Percentiles rank a stretch among this genome's conserved stretches.
Evolutionary conservation across 1,140 invertebrate species (phyloP).

Genomic region (Mactra quadrangularis): DNA sequence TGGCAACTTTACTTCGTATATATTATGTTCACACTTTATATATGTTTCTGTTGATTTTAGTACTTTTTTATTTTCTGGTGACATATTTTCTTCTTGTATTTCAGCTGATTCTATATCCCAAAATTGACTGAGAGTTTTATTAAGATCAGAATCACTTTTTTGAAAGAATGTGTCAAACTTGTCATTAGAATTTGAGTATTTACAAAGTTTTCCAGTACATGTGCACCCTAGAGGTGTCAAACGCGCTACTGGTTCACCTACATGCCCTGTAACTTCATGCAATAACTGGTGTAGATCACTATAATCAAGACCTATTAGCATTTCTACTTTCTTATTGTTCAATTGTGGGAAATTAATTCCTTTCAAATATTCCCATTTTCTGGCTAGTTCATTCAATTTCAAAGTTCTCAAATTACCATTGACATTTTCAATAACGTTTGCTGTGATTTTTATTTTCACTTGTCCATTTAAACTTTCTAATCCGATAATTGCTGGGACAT

Average conservation of each 20-base stretch:
- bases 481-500: slow-evolving; percentile 23
- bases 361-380: not conserved
- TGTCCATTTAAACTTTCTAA: slow-evolving; percentile 5
- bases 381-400: slow-evolving; percentile 15
- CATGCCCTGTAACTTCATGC: slow-evolving; percentile 9
- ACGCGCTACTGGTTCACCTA: slow-evolving; percentile 28
- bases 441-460: not conserved
- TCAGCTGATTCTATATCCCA: slow-evolving; percentile 27
- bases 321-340: not conserved
- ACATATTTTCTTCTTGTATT: not conserved
- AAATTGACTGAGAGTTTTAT: not conserved
- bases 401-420: slow-evolving; percentile 39
- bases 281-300: slow-evolving; percentile 18
- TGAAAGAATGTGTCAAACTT: not conserved
- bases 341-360: slow-evolving; percentile 15
- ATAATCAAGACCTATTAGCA: slow-evolving; percentile 42
- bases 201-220: slow-evolving; percentile 6
- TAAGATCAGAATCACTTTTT: not conserved
- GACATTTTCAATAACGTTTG: slow-evolving; percentile 11
- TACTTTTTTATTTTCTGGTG: not conserved
- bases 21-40: not conserved
- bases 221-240: slow-evolving; percentile 35
- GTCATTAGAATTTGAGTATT: not conserved
- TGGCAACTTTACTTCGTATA: slow-evolving; percentile 5
- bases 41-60: not conserved